phyloP scores from a whole-genome alignment of 1,140 invertebrate genomes.

The Chlorops oryzae region DNA sequence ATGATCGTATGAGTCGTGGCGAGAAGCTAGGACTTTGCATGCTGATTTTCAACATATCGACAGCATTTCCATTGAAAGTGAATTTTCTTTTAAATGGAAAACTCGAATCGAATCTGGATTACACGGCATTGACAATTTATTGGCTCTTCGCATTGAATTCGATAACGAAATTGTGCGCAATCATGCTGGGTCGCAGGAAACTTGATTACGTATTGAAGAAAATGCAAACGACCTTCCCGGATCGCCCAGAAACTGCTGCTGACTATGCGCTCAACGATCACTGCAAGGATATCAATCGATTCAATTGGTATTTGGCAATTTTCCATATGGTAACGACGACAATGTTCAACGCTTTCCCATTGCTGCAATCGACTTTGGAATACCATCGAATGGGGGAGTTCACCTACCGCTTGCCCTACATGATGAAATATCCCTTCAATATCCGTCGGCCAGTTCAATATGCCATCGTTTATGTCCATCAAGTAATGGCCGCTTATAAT shows the following conservation, averaged over 20 bases:
- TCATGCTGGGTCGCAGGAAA: background rate
- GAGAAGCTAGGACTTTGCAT: background rate
- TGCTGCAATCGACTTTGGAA: background rate
- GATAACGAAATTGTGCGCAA: background rate
- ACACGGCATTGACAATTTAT: background rate
- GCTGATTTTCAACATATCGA: background rate
- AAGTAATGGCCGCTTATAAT: background rate
- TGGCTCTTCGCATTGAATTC: background rate
- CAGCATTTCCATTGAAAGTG: background rate
- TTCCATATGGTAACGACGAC: background rate
- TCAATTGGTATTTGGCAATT: background rate
- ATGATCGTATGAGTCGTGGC: background rate
- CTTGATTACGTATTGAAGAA: background rate
- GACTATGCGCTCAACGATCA: background rate
- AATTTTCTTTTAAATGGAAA: background rate
- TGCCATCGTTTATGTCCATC: background rate
- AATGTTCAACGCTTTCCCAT: background rate
- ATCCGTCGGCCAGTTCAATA: background rate
- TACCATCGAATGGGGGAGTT: background rate
- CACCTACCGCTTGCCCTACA: background rate
- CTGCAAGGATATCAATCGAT: background rate
- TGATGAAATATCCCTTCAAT: slow-evolving; percentile 2
- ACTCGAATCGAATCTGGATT: background rate
- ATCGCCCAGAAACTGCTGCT: background rate
- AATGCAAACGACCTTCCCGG: background rate